Conservation (phyloP, 92 coral and sea anemone genomes). For the Scolanthus callimorphus region DNA sequence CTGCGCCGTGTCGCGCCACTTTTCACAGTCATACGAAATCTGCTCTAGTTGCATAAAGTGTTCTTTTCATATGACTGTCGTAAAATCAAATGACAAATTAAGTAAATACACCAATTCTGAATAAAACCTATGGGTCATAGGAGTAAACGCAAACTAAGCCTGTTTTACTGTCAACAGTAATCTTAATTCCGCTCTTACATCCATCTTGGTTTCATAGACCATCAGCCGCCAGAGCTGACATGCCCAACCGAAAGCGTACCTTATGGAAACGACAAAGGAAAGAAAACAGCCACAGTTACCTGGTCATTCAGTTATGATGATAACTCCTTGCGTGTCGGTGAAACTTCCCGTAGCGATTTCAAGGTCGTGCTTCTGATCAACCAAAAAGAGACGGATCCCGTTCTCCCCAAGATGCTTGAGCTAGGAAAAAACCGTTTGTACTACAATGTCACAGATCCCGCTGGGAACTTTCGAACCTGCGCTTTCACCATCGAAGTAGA, state of each 20-base stretch:
- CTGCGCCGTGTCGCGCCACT: no score
- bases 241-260: slow-evolving; percentile 18
- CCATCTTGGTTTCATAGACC: no score
- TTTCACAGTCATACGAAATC: no score
- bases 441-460: slow-evolving; percentile 69
- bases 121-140: no score
- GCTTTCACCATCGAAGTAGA: no score
- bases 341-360: slow-evolving; percentile 14
- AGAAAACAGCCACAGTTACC: slow-evolving; percentile 31
- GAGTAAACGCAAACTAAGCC: no score
- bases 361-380: slow-evolving; percentile 8
- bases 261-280: slow-evolving; percentile 31
- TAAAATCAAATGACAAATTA: no score
- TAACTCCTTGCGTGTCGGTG: slow-evolving; percentile 40
- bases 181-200: no score
- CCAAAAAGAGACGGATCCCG: slow-evolving; percentile 4
- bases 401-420: slow-evolving; percentile 11
- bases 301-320: slow-evolving; percentile 37
- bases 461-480: background rate
- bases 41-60: no score
- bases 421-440: slow-evolving; percentile 21
- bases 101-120: no score
- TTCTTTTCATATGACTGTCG: no score
- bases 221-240: slow-evolving; percentile 11
- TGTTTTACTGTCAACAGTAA: no score